Percentiles rank a stretch among this genome's conserved stretches.
Evolutionary conservation across 2,888 invertebrate species (phyloP).

Genomic region (Cyclophora albipunctata): DNA sequence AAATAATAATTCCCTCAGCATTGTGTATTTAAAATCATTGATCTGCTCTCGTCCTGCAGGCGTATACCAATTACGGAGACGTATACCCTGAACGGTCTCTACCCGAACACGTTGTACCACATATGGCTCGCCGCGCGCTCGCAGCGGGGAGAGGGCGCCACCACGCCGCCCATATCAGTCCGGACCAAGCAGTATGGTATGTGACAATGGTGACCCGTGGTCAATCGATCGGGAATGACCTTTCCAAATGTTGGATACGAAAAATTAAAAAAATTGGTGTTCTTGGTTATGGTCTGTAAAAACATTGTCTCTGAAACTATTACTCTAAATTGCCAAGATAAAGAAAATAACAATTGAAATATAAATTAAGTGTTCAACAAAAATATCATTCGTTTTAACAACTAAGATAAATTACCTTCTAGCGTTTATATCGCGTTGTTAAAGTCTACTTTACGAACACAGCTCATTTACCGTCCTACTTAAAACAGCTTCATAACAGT

Average conservation of each 20-base stretch:
- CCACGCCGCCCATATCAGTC: conserved; percentile 94
- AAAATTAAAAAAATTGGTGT: neutral
- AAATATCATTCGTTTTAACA: neutral
- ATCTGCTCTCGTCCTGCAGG: conserved; percentile 33
- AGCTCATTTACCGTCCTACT: neutral
- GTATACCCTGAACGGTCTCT: conserved; percentile 91
- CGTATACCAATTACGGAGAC: conserved; percentile 88
- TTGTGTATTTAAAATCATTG: too few relatives aligned
- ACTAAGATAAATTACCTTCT: neutral
- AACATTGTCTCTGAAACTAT: too few relatives aligned
- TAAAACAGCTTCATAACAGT: conserved; percentile 13
- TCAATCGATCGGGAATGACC: conserved; percentile 10
- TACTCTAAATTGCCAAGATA: neutral
- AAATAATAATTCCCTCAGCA: too few relatives aligned
- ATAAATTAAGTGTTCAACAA: neutral
- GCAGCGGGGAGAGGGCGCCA: conserved; percentile 94
- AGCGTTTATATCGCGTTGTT: neutral
- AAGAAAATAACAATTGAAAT: conserved; percentile 1
- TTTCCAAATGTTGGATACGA: neutral
- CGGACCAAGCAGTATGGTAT: conserved; percentile 99
- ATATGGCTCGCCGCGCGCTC: conserved; percentile 97
- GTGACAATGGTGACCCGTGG: conserved; percentile 40
- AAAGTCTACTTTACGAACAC: neutral
- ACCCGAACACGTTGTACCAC: conserved; percentile 97
- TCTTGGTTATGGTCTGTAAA: too few relatives aligned